These are phyloP conservation scores for Dicrurus megarhynchus DNA, from an alignment of 2,113 vertebrate species.

Conservation along the genomic window DNA sequence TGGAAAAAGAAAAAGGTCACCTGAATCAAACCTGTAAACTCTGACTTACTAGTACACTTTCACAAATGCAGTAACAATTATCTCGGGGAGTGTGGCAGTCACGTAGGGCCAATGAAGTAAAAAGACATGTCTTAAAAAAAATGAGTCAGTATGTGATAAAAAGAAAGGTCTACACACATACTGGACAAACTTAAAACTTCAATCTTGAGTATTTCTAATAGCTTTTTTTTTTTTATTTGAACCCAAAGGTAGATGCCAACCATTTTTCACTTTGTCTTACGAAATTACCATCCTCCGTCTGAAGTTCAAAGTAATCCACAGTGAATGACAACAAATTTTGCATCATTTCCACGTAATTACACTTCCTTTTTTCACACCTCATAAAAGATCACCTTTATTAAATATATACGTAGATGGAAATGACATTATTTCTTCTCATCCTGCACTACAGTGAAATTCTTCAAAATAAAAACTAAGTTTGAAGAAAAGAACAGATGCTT, in stretches of 20 bases:
- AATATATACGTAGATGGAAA: neutral
- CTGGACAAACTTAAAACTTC: neutral
- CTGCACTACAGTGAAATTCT: neutral
- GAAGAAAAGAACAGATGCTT: neutral
- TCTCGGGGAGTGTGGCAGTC: neutral
- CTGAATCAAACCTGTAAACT: neutral
- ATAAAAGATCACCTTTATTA: neutral
- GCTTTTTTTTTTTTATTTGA: neutral
- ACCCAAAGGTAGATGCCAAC: neutral
- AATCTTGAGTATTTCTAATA: neutral
- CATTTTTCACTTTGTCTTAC: neutral
- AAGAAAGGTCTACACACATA: neutral
- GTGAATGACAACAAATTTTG: neutral
- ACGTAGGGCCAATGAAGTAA: neutral
- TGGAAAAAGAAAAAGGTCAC: neutral
- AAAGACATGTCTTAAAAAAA: neutral
- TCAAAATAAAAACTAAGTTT: neutral
- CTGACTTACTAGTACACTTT: constrained; percentile 17
- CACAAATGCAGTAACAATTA: neutral
- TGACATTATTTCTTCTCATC: neutral
- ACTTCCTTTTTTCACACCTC: neutral
- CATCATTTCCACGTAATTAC: neutral
- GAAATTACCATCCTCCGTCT: neutral
- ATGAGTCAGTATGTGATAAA: neutral
- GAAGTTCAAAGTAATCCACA: neutral